Evolutionary conservation across 1,140 invertebrate species (phyloP), one percentile per base, ranked within the genome.

Genomic region (Nasonia longicornis): DNA sequence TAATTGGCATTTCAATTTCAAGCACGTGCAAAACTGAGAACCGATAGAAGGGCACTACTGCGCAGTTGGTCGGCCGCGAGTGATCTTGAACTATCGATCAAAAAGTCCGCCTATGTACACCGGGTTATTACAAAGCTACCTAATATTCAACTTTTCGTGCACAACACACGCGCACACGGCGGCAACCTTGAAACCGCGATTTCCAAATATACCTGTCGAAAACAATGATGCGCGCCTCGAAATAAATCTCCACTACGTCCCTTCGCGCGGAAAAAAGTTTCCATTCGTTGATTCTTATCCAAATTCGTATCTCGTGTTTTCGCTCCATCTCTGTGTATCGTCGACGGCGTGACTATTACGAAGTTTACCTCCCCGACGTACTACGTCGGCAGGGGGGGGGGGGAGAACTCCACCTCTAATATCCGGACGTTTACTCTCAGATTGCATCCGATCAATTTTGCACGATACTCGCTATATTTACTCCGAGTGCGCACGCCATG

Each of bases 361-460:
- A 72, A 71, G 48, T 72, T 71, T 71, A 20, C 26, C 45, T 0
- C 10, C 29, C 2, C 31, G 2, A 35, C 31, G 4, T 35, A 58
- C 20, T 58, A 63, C 45, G 7, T 74, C 52, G 52, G 52, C 79
- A 48, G 29, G 52, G 26, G 35, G 26, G 31, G 14, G 29, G 29
- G 52, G 22, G 42, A 12, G 16, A 58, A n/a, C 52, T 58, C 52
- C 52, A 58, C 70, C 38, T 66, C 70, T 63, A 79, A 79, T 79
- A 73, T 79, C 52, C 70, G 29, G 58, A 66, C 58, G 52, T 73
- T 79, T 73, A 73, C 78, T 79, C 52, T 73, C 22, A 42, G 35
- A 79, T 79, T 79, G 78, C 78, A 79, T 73, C 58, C 78, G 26
- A 79, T 79, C 78, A 79, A 79, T 79, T 79, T 79, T 73, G 70